Evolutionary conservation across 92 coral and sea anemone species (phyloP), one percentile per base, ranked within the genome.

Genomic region (Paragorgia papillata): DNA sequence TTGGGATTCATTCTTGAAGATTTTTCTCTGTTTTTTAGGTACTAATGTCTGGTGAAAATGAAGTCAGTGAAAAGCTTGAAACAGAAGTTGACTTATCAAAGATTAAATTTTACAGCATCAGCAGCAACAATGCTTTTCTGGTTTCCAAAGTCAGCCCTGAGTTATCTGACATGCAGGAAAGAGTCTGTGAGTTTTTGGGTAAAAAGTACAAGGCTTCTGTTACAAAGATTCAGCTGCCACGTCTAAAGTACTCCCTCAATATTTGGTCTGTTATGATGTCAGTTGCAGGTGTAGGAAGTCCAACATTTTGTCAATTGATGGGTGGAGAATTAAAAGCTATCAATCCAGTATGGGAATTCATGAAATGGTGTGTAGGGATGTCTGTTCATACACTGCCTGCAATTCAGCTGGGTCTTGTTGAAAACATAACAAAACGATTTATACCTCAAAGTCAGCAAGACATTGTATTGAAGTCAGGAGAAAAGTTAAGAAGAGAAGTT

Each of bases 261-360:
- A 90, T 93, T 58, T 93, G 97, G 97, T 82, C 92, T 8, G 70
- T 88, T 9, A 93, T 86, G 96, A 93, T 93, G 91, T 88, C 94
- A 5, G 66, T 89, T 21, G 79, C 91, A 17, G 92, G 96, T 26
- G 79, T 89, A 17, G 92, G 96, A 20, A 90, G 92, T 28, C 88
- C 92, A 33, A 82, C 93, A 26, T 93, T 93, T 69, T 90, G 97
- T 63, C 85, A 84, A 29, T 79, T 90, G 65, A 79, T 90, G 91
- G 96, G 96, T 8, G 70, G 80, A 66, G 87, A 81, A 40, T 59
- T 61, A 9, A 37, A 82, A 1, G 46, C 85, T 5, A 81, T 86
- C 15, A 90, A 90, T 24, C 96, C 96, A 13, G 88, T 84, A 46
- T 90, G 97, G 89, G 97, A 93, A 59, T 79, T 93, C 31, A 20